Base-by-base conservation (phyloP, 2,113 vertebrate genomes). In the Bettongia penicillata region DNA sequence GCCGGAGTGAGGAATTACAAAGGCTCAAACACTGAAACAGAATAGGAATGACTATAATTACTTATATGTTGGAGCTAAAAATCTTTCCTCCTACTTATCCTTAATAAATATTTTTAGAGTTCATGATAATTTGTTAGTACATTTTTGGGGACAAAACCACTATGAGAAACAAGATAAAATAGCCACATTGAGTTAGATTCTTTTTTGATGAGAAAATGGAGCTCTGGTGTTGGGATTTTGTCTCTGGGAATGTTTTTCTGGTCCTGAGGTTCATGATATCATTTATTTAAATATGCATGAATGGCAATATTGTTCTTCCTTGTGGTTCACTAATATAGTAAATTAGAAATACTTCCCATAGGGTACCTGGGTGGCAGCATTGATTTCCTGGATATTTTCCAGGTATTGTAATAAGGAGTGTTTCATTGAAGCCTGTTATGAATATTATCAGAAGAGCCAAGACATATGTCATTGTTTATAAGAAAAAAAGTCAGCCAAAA, bases 391-490 rank as follows among this genome's bases (percentile, higher is more conserved):
- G 48, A 95, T 95, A 49, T 95, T 96, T 97, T 96, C 68, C 57
- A 95, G 90, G 92, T 93, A 97, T 55, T 96, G 48, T 95, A 95
- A 95, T 96, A 96, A 96, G 94, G 68, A 97, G 92, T 95, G 95
- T 96, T 97, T 91, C 96, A 95, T 77, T 53, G 93, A 93, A 49
- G 55, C 92, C 43, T 97, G 84, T 96, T 96, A 92, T 94, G 93
- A 95, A 96, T 97, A 95, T 91, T 95, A 93, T 96, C 91, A 92
- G 84, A 95, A 93, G 92, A 96, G 93, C 95, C 97, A 98, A 97
- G 94, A 96, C 94, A 97, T 95, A 97, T 97, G 96, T 97, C 93
- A 96, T 43, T 97, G 94, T 97, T 96, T 97, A 96, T 77, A 52
- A 50, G 93, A 89, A 96, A 97, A 97, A 93, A 97, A 97, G 94